A percentile compares a stretch with the other conserved stretches of the same genome.
Conservation (phyloP, 2,888 invertebrate species). For the Cantharis rufa region DNA sequence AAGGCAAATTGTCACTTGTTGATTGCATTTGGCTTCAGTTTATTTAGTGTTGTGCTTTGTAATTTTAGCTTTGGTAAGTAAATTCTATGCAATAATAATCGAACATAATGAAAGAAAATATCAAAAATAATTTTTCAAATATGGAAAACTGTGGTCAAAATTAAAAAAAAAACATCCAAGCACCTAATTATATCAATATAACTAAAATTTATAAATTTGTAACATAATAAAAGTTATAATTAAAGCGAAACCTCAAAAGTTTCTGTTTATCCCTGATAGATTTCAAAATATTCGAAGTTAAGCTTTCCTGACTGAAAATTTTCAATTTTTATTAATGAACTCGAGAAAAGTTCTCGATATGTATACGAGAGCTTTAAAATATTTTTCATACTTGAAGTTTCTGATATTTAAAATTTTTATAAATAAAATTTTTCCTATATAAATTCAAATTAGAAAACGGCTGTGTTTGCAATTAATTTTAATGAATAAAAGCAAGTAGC, state of each 20-base stretch:
- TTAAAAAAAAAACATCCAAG: background rate
- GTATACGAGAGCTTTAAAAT: background rate
- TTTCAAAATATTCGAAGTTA: background rate
- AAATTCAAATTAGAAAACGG: background rate
- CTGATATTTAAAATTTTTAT: background rate
- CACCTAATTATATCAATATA: too few relatives aligned
- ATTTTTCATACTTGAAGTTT: background rate
- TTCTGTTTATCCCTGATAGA: background rate
- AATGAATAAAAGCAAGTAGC: background rate
- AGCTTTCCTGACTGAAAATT: background rate
- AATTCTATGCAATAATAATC: background rate
- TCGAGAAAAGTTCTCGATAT: background rate
- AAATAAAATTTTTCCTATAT: background rate
- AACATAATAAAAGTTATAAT: background rate
- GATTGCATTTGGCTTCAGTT: slow-evolving; percentile 54
- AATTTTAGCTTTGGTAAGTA: slow-evolving; percentile 11
- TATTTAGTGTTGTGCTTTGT: slow-evolving; percentile 21
- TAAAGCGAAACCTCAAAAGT: background rate
- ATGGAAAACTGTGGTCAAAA: background rate
- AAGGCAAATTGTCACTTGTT: slow-evolving; percentile 55
- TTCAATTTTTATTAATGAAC: background rate
- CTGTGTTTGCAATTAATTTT: background rate
- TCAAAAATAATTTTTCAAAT: background rate
- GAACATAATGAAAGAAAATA: background rate
- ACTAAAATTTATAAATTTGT: background rate